These are phyloP conservation scores for Cyprinella venusta DNA, from an alignment of 2,797 vertebrate genomes.

Conservation along the genomic window DNA sequence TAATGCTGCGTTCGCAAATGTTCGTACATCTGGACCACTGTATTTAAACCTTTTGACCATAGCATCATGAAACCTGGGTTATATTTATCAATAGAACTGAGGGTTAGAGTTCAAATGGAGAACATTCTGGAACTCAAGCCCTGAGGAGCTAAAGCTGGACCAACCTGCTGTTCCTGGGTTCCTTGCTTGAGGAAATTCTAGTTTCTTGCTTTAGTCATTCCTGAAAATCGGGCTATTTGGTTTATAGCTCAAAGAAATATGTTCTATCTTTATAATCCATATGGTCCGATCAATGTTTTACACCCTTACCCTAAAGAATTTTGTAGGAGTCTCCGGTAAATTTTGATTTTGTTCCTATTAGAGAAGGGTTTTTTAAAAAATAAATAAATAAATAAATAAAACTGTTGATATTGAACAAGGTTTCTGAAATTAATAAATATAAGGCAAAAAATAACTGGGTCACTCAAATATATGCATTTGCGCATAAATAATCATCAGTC, in stretches of 20 bases:
- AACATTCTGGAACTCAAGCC: slow-evolving; percentile 1
- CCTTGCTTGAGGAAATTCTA: neutral
- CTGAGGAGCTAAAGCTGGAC: neutral
- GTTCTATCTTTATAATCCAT: slow-evolving; percentile 14
- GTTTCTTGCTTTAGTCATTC: neutral
- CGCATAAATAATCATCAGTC: neutral
- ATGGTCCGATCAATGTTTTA: slow-evolving; percentile 9
- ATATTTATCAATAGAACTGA: slow-evolving; percentile 9
- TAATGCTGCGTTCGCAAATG: too few relatives aligned
- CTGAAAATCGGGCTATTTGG: neutral
- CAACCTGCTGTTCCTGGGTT: slow-evolving; percentile 5
- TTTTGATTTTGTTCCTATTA: neutral
- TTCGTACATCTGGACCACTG: too few relatives aligned
- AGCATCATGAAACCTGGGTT: slow-evolving; percentile 15
- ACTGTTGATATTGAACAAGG: neutral
- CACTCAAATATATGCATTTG: neutral
- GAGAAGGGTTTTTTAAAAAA: too few relatives aligned
- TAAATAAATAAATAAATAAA: too few relatives aligned
- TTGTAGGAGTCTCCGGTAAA: neutral
- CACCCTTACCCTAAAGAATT: neutral
- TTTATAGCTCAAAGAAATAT: neutral
- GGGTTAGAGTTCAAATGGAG: neutral
- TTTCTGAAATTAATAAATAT: neutral
- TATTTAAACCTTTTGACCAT: neutral
- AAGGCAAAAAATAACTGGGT: neutral